A percentile compares a stretch with the other conserved stretches of the same genome.
Conservation (phyloP, 2,888 invertebrate species). For the Eupithecia pulchellata region DNA sequence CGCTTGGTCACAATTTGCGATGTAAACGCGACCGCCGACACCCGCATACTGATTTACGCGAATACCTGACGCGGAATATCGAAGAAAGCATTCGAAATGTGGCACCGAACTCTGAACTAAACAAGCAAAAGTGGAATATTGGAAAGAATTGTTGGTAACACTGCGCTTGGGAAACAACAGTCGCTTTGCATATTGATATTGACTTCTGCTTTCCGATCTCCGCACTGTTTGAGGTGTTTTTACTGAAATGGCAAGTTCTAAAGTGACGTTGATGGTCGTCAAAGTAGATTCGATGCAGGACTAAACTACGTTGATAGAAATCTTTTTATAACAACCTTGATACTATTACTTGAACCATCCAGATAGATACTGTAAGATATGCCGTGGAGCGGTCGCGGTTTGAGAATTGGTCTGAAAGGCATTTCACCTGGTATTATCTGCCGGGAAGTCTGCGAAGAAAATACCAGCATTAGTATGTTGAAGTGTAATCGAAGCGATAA, state of each 20-base stretch:
- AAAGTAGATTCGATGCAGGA: background rate
- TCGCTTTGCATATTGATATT: conserved; percentile 14
- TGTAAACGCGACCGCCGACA: conserved; percentile 18
- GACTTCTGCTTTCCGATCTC: conserved; percentile 7
- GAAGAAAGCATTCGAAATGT: conserved; percentile 8
- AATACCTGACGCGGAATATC: conserved; percentile 26
- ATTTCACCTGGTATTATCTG: background rate
- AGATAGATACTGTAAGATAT: no score
- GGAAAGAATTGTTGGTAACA: conserved; percentile 12
- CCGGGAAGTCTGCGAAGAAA: background rate
- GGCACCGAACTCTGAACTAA: conserved; percentile 2
- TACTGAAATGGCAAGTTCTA: background rate
- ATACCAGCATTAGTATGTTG: background rate
- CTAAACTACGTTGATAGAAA: background rate
- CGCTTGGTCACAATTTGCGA: conserved; percentile 36
- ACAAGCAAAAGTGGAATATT: conserved; percentile 14
- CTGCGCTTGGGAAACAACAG: conserved; percentile 8
- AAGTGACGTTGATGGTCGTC: background rate
- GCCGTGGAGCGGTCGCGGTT: no score
- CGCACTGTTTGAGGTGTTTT: conserved; percentile 1
- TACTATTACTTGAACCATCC: no score
- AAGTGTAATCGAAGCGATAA: background rate
- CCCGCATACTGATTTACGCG: conserved; percentile 24
- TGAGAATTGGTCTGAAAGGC: no score
- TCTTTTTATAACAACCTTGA: background rate